Base-by-base conservation (phyloP, 1,140 invertebrate species). In the Dendrolimus punctatus region DNA sequence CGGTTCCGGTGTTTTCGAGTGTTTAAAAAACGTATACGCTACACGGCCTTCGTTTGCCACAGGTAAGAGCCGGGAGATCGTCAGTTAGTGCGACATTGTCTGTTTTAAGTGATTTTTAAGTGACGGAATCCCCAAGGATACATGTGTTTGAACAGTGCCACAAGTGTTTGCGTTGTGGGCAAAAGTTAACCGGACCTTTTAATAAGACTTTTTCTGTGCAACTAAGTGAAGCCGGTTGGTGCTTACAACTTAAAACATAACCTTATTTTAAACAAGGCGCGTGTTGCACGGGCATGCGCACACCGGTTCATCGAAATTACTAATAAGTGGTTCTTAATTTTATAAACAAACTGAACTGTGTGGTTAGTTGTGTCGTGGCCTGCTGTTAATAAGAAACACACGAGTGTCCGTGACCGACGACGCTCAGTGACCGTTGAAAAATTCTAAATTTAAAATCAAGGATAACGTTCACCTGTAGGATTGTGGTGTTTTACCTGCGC, bases 1-100 rank as follows among this genome's bases (percentile, higher is more conserved):
- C 80, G 80, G 79, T 77, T 81, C 73, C 74, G 68, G 72, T 80
- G 76, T 83, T 82, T 80, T 79, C 59, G 76, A 84, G 72, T 82
- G 77, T 85, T 80, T 82, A 75, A 76, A 71, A 73, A 57, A 79
- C 68, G 71, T 62, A 76, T 68, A 73, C 23, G 23, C 23, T 23
- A 23, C 23, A 23, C 74, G 79, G 73, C 80, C 80, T 85, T 76
- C 76, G 69, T 67, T 76, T 70, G 60, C 62, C 60, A 64, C 80
- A 82, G 74, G 80, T 81, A 85, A 23, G 68, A 83, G 78, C 70
- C 77, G 71, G 74, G 62, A 50, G 64, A 73, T 79, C 69, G 59
- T 77, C 70, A 59, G 65, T 58, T 76, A 72, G 73, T 80, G 69
- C 64, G 68, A 65, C 62, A 69, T 68, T 77, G 73, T 68, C 51